Percentiles rank a stretch among this genome's conserved stretches.
Conservation (phyloP, 2,888 invertebrate species). For the Lasioglossum calceatum region DNA sequence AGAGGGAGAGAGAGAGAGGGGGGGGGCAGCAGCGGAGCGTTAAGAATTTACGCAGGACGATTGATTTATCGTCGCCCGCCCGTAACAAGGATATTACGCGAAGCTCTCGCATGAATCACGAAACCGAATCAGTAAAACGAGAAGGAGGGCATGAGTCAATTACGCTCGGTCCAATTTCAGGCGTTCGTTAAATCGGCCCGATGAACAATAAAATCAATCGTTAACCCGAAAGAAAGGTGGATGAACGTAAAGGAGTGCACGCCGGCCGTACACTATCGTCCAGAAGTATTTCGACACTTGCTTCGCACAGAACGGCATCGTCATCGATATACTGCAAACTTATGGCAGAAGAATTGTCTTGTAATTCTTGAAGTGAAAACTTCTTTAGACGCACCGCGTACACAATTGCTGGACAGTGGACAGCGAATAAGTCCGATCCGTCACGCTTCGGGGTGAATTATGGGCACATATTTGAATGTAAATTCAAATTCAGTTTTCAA, state of each 20-base stretch:
- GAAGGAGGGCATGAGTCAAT: conserved; percentile 18
- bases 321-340: neutral
- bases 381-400: too few relatives aligned
- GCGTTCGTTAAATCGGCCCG: conserved; percentile 19
- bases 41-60: conserved; percentile 10
- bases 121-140: conserved; percentile 9
- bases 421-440: too few relatives aligned
- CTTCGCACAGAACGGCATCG: neutral
- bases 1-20: neutral
- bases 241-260: conserved; percentile 2
- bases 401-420: too few relatives aligned
- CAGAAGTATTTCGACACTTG: conserved; percentile 13
- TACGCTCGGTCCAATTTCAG: conserved; percentile 14
- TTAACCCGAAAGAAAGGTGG: conserved; percentile 13
- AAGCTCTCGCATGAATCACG: conserved; percentile 16
- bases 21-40: neutral
- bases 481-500: too few relatives aligned
- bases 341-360: neutral
- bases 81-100: conserved; percentile 19
- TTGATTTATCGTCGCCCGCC: conserved; percentile 13
- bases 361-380: too few relatives aligned
- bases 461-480: too few relatives aligned
- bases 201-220: conserved; percentile 21
- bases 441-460: too few relatives aligned
- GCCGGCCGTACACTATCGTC: conserved; percentile 9